Percentiles rank a stretch among this genome's conserved stretches.
These are phyloP conservation scores for Thyatira batis DNA, from an alignment of 2,888 invertebrate species.

Conservation along the genomic window DNA sequence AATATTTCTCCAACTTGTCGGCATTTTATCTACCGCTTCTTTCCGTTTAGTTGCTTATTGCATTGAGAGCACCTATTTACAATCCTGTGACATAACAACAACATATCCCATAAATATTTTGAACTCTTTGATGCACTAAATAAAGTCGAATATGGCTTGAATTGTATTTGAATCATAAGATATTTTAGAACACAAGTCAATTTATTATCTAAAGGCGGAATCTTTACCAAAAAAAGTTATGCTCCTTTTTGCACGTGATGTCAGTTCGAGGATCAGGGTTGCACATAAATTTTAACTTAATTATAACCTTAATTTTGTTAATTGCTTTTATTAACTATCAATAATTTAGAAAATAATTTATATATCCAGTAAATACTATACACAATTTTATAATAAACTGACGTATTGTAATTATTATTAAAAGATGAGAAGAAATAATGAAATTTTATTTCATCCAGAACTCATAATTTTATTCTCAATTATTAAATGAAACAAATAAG, in stretches of 20 bases:
- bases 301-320: conserved; percentile 37
- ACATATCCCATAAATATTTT: conserved; percentile 3
- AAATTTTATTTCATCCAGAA: no score
- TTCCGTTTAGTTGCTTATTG: conserved; percentile 76
- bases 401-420: no score
- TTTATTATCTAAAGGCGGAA: conserved; percentile 75
- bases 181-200: conserved; percentile 19
- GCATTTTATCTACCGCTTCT: conserved; percentile 80
- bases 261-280: conserved; percentile 59
- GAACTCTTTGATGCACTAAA: rapidly evolving
- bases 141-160: conserved; percentile 19
- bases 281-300: conserved; percentile 49
- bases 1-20: conserved; percentile 81
- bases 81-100: conserved; percentile 10
- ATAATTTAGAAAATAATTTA: not conserved
- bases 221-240: conserved; percentile 77
- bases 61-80: conserved; percentile 33
- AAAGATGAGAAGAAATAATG: no score
- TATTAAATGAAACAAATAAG: no score
- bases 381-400: no score
- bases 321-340: conserved; percentile 15
- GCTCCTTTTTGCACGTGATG: conserved; percentile 69
- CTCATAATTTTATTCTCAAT: no score
- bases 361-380: no score
- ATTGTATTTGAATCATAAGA: conserved; percentile 9